A percentile compares a stretch with the other conserved stretches of the same genome.
These are phyloP conservation scores for Gymnobelideus leadbeateri DNA, from an alignment of 2,113 vertebrate species.

Conservation along the genomic window DNA sequence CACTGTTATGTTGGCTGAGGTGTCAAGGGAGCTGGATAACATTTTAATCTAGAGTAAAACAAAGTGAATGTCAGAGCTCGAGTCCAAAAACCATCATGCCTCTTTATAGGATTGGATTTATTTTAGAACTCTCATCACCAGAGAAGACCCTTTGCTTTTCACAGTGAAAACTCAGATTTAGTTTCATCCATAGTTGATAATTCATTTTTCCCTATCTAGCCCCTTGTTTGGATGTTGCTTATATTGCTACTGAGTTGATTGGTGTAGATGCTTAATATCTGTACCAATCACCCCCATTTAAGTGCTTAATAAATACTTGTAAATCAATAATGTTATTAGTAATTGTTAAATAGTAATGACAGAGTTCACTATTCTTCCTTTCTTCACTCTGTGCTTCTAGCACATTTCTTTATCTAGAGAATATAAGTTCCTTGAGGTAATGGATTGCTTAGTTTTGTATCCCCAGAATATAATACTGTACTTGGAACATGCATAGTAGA, in stretches of 20 bases:
- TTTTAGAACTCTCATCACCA: neutral
- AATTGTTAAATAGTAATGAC: neutral
- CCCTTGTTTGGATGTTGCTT: neutral
- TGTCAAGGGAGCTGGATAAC: slow-evolving; percentile 15
- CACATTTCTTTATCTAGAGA: neutral
- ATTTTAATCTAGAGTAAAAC: neutral
- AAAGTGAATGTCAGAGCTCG: neutral
- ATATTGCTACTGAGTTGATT: neutral
- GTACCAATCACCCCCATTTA: neutral
- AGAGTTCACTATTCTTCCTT: neutral
- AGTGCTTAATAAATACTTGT: neutral
- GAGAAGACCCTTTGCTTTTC: neutral
- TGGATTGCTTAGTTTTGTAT: neutral
- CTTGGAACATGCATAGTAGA: neutral
- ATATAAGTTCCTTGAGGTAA: neutral
- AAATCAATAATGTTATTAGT: neutral
- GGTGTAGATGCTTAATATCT: neutral
- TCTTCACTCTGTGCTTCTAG: neutral
- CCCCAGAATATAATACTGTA: neutral
- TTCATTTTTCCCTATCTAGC: neutral
- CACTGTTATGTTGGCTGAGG: slow-evolving; percentile 7
- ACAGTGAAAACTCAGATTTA: neutral
- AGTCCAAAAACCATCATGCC: slow-evolving; percentile 33
- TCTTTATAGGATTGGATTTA: neutral
- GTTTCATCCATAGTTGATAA: neutral